phyloP scores from a whole-genome alignment of 2,113 vertebrate genomes.

The Pseudopipra pipra region DNA sequence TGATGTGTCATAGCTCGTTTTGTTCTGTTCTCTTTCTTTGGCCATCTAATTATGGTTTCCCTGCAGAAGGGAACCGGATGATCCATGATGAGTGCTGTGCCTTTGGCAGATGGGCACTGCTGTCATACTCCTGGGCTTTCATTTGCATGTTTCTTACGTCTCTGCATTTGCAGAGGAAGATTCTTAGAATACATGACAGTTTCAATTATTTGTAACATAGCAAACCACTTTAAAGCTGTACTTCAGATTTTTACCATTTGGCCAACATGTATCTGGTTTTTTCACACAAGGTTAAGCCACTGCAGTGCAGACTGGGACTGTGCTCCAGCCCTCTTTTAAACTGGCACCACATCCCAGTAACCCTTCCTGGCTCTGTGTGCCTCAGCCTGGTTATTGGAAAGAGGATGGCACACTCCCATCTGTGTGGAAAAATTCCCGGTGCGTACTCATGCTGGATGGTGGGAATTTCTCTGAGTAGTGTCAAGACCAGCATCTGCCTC shows the following conservation, averaged over 20 bases:
- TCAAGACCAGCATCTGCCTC: neutral
- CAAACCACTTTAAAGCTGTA: neutral
- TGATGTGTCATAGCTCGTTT: neutral
- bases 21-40: conserved; percentile 23
- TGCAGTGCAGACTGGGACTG: neutral
- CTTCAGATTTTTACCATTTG: neutral
- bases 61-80: neutral
- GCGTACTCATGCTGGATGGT: neutral
- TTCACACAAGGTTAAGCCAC: neutral
- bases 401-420: neutral
- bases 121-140: neutral
- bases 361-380: neutral
- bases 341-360: neutral
- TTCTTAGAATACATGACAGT: neutral
- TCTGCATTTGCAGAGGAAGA: neutral
- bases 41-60: neutral
- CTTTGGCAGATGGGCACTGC: neutral
- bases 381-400: neutral
- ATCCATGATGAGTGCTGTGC: neutral
- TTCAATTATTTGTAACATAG: neutral
- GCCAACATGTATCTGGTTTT: neutral
- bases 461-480: neutral
- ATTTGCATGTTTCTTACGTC: neutral
- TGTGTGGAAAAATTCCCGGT: neutral
- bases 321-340: neutral